Base-by-base conservation (phyloP, 2,888 invertebrate species). In the Temnothorax ravouxi region DNA sequence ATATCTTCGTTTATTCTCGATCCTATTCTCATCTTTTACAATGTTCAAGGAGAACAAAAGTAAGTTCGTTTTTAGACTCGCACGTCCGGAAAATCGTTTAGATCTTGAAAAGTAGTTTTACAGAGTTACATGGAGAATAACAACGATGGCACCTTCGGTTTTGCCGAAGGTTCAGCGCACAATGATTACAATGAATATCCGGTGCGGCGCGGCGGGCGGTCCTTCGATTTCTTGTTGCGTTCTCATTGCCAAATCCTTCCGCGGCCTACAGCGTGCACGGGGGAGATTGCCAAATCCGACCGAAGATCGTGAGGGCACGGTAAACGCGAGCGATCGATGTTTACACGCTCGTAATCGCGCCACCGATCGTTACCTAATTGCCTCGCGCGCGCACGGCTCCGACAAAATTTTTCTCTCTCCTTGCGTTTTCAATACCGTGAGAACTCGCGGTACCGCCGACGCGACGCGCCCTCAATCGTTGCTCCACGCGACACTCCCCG, bases 211-310 rank as follows among this genome's bases (percentile, higher is more conserved):
- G 6, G 15, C 67, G 56, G 34, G 77, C 44, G 56, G 77, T 56
- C 47, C 56, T 69, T 44, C 69, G 54, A 56, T 79, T 41, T 79
- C 69, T 82, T 21, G 47, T 72, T 77, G 59, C 69, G 66, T 71
- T 83, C 59, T 81, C 69, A 71, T 86, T 86, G 79, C 69, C 59
- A 86, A 86, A 86, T 86, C 74, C 52, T 71, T 59, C 71, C 29
- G 29, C 61, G 67, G 61, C 15, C 44, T 54, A 34, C 84, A 11
- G 75, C 29, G 54, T 15, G 15, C 41, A 21, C 18, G 44, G 61
- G 44, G 61, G 44, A 47, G 47, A 62, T 50, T 67, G 67, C 67
- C 59, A 79, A 83, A 85, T 83, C 83, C 41, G 67, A 6, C 62
- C 59, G 29, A 29, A 8, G 74, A 61, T 61, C 64, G 29, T 41